Evolutionary conservation across 2,888 invertebrate species (phyloP), one percentile per base, ranked within the genome.

Genomic region (Caenorhabditis sp.): DNA sequence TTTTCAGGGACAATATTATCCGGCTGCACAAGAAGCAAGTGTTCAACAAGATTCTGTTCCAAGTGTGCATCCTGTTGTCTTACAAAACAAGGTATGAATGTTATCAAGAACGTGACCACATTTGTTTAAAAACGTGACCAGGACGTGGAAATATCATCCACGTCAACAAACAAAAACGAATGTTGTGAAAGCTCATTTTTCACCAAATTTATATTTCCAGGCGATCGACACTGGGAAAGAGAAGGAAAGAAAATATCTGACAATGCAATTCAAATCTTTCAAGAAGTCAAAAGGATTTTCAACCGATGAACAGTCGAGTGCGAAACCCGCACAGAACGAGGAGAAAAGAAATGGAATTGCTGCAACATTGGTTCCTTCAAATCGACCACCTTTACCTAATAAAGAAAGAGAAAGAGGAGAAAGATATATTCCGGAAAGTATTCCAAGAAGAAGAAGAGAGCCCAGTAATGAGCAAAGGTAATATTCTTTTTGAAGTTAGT

Each of bases 381-480:
- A 65, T 19, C 21, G 67, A 12, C 72, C 72, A 12, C 53, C 58
- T 8, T 58, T 65, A 26, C 72, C 67, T 37, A 72, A 67, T 53
- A 66, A 67, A 59, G 72, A 72, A 58, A 72, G 67, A 31, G 58
- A 67, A 53, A 27, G 43, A 21, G 61, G 19, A 10, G 67, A 67
- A 17, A 50, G 72, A 58, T 72, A 64, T 36, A 64, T 72, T n/a
- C 72, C 72, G 14, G 71, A 71, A 37, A 24, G 37, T 17, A 17
- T 60, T 54, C 26, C 2, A 17, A 43, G 43, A 14, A 5, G 43
- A 17, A 6, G 43, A 43, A 10, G 43, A 43, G 43, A 43, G 17
- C 3, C 6, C 14, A 43, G 14, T 17, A 14, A 8, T 51, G 21
- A 51, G 8, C 51, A 21, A 21, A 51, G 23, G 31, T 31, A 31